These are phyloP conservation scores for Speoplatyrhinus poulsoni DNA, from an alignment of 2,113 vertebrate species.

Conservation along the genomic window DNA sequence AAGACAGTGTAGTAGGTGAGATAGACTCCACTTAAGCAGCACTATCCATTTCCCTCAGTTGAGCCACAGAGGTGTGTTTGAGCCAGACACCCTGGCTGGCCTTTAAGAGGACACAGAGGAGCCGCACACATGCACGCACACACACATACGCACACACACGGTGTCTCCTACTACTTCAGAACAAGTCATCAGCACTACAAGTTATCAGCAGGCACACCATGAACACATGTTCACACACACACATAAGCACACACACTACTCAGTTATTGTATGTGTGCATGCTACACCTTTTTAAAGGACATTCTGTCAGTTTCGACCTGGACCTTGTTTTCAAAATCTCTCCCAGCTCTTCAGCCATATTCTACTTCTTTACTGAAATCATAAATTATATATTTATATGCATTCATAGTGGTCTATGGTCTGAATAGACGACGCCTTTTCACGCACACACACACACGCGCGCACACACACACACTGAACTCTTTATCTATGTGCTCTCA, in stretches of 20 bases:
- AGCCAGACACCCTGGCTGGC: conserved; percentile 74
- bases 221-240: conserved; percentile 21
- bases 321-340: too few species aligned
- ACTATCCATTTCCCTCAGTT: conserved; percentile 78
- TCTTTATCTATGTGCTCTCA: conserved; percentile 49
- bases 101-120: conserved; percentile 73
- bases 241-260: not conserved
- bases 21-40: conserved; percentile 80
- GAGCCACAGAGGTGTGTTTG: conserved; percentile 77
- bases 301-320: too few species aligned
- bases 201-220: conserved; percentile 50
- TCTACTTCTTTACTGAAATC: too few species aligned
- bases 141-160: conserved; percentile 14
- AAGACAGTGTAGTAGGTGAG: conserved; percentile 84
- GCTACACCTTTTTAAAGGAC: too few species aligned
- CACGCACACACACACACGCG: conserved; percentile 2
- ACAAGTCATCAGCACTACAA: conserved; percentile 51
- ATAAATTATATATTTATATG: too few species aligned
- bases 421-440: too few species aligned
- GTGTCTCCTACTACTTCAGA: conserved; percentile 48
- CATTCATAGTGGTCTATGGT: too few species aligned
- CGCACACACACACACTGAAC: not conserved
- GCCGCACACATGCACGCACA: conserved; percentile 28
- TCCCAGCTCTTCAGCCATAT: too few species aligned
- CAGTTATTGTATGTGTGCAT: too few species aligned